Evolutionary conservation across 2,113 vertebrate species (phyloP).

Genomic region (Lethenteron camtschaticum): DNA sequence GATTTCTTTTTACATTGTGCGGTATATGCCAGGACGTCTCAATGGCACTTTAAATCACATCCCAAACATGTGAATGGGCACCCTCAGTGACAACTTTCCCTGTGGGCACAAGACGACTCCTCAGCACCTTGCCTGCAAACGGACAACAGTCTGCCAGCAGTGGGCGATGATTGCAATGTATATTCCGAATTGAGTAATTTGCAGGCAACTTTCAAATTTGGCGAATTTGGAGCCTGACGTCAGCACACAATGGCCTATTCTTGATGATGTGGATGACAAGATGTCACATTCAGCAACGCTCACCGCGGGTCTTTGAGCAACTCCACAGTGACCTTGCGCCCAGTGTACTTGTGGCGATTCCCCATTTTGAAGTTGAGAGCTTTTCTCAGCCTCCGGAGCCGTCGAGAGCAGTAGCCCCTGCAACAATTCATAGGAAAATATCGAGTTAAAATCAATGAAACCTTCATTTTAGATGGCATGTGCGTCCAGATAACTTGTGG

Average conservation of each 20-base stretch:
- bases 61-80: too few relatives aligned
- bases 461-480: neutral
- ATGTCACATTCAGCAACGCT: neutral
- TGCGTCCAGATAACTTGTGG: neutral
- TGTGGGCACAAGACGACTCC: too few relatives aligned
- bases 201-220: too few relatives aligned
- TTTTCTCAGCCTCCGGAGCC: conserved; percentile 69
- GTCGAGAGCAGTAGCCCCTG: conserved; percentile 84
- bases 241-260: neutral
- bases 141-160: neutral
- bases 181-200: neutral
- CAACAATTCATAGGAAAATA: conserved; percentile 6
- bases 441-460: neutral
- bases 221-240: too few relatives aligned
- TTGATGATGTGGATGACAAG: too few relatives aligned
- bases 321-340: conserved; percentile 77
- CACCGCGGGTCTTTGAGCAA: conserved; percentile 79
- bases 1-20: too few relatives aligned
- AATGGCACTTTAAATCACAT: too few relatives aligned
- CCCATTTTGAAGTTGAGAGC: conserved; percentile 93
- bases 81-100: too few relatives aligned
- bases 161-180: too few relatives aligned
- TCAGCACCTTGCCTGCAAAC: neutral
- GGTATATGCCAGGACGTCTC: too few relatives aligned
- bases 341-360: conserved; percentile 82